phyloP scores from a whole-genome alignment of 2,797 vertebrate species.

The Brachymystax lenok region DNA sequence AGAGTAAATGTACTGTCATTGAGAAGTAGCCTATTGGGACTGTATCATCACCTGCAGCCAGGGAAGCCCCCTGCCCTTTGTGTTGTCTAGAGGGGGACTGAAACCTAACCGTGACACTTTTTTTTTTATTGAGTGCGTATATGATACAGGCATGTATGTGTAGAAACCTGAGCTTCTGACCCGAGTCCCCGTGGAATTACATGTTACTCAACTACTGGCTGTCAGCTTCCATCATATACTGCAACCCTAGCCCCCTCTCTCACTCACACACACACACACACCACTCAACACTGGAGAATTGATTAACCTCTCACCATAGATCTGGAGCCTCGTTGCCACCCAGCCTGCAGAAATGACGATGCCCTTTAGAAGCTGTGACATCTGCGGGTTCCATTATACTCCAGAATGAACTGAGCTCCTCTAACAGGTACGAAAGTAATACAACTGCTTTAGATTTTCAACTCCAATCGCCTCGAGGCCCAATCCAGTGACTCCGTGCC shows the following conservation, averaged over 20 bases:
- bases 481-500: slow-evolving; percentile 38
- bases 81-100: background rate
- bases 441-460: slow-evolving; percentile 43
- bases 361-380: slow-evolving; percentile 15
- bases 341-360: slow-evolving; percentile 8
- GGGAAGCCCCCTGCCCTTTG: background rate
- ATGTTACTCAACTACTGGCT: slow-evolving; percentile 4
- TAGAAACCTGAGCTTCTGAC: slow-evolving; percentile 1
- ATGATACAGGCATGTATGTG: background rate
- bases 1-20: background rate
- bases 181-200: background rate
- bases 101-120: background rate
- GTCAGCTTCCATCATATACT: background rate
- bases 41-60: background rate
- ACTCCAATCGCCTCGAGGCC: slow-evolving; percentile 35
- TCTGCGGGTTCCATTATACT: slow-evolving; percentile 24
- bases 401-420: slow-evolving; percentile 9
- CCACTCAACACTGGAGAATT: background rate
- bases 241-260: background rate
- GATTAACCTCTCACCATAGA: background rate
- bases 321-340: background rate
- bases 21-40: background rate
- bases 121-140: background rate
- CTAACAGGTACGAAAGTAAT: slow-evolving; percentile 39
- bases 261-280: background rate